phyloP scores from a whole-genome alignment of 2,113 vertebrate genomes.

The Puffinus mauretanicus region DNA sequence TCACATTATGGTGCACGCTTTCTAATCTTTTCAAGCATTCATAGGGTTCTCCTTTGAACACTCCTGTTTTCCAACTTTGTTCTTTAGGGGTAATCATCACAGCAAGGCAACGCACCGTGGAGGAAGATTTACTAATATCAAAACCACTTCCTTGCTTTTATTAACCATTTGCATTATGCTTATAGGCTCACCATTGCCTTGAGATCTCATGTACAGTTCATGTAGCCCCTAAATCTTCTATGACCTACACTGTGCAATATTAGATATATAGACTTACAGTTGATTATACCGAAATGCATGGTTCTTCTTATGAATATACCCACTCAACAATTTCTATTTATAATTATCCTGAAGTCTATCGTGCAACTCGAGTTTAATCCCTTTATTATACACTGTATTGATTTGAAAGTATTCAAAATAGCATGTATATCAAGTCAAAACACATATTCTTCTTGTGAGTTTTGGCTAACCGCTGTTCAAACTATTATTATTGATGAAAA shows the following conservation, averaged over 20 bases:
- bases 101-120: neutral
- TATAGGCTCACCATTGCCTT: neutral
- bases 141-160: neutral
- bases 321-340: neutral
- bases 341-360: neutral
- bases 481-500: neutral
- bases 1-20: neutral
- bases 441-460: neutral
- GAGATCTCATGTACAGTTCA: neutral
- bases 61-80: neutral
- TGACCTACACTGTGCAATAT: neutral
- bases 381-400: neutral
- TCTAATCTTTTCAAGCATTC: neutral
- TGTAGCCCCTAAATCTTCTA: neutral
- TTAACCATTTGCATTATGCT: neutral
- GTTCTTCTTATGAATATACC: neutral
- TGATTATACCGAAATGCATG: neutral
- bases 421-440: neutral
- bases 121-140: neutral
- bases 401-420: neutral
- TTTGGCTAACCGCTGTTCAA: neutral
- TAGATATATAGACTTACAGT: neutral
- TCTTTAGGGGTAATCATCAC: neutral
- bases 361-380: neutral
- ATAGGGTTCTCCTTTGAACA: neutral